phyloP scores from a whole-genome alignment of 1,140 invertebrate genomes.

The Steinernema khuongi region DNA sequence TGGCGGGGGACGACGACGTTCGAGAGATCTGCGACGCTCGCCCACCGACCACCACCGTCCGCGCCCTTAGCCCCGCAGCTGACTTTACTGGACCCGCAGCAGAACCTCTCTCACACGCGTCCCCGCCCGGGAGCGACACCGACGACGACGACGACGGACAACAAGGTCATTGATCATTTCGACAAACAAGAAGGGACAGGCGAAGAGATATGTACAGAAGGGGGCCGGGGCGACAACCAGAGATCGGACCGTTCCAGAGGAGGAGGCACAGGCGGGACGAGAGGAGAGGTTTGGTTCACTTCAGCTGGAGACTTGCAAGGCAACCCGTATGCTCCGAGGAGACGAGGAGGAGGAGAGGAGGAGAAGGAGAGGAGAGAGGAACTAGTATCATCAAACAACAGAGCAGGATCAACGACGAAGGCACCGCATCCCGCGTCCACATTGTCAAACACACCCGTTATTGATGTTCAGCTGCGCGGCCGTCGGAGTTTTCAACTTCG shows the following conservation, averaged over 20 bases:
- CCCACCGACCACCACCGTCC: not conserved
- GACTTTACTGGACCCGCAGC: not conserved
- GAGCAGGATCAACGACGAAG: not conserved
- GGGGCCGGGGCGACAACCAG: not conserved
- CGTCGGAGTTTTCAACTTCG: not conserved
- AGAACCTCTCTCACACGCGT: constrained; percentile 14
- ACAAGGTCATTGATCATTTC: not conserved
- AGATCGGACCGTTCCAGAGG: not conserved
- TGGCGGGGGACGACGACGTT: not conserved
- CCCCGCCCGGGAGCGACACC: not conserved
- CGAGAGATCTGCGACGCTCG: not conserved
- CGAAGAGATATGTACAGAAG: constrained; percentile 5
- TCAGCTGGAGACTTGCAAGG: no score
- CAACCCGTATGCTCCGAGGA: not conserved
- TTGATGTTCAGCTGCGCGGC: not conserved
- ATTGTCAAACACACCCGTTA: constrained; percentile 4
- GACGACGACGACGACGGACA: not conserved
- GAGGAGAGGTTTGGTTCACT: no score
- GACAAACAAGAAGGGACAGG: no score
- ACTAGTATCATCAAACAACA: not conserved
- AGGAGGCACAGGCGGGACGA: no score
- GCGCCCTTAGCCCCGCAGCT: not conserved
- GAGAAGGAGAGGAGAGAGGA: not conserved
- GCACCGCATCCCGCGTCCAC: not conserved
- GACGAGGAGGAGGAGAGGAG: not conserved